phyloP scores from a whole-genome alignment of 2,113 vertebrate genomes.

The Parus major region DNA sequence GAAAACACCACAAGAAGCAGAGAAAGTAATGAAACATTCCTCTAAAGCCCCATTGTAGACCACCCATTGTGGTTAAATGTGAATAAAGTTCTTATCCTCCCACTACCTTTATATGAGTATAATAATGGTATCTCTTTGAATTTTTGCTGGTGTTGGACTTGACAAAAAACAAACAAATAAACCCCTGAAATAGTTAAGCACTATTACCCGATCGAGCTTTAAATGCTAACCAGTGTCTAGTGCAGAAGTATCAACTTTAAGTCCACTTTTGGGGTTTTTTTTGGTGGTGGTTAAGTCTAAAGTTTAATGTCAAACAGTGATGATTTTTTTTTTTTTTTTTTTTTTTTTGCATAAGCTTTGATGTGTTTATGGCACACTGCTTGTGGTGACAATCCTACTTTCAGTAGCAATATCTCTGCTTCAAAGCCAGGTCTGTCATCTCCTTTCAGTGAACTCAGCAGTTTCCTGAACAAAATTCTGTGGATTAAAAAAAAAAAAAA shows the following conservation, averaged over 20 bases:
- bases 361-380: neutral
- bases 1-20: neutral
- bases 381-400: neutral
- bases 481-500: neutral
- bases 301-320: neutral
- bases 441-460: neutral
- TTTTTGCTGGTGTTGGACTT: neutral
- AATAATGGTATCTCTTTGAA: neutral
- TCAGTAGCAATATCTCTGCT: neutral
- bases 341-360: neutral
- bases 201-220: neutral
- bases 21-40: neutral
- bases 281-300: neutral
- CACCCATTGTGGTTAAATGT: neutral
- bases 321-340: neutral
- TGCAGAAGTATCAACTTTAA: neutral
- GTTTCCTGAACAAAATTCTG: neutral
- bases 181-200: neutral
- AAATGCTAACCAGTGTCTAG: neutral
- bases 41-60: neutral
- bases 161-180: neutral
- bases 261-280: neutral
- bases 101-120: neutral
- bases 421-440: neutral
- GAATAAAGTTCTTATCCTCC: neutral